These are phyloP conservation scores for Apolygus lucorum DNA, from an alignment of 1,140 invertebrate species.

Conservation along the genomic window DNA sequence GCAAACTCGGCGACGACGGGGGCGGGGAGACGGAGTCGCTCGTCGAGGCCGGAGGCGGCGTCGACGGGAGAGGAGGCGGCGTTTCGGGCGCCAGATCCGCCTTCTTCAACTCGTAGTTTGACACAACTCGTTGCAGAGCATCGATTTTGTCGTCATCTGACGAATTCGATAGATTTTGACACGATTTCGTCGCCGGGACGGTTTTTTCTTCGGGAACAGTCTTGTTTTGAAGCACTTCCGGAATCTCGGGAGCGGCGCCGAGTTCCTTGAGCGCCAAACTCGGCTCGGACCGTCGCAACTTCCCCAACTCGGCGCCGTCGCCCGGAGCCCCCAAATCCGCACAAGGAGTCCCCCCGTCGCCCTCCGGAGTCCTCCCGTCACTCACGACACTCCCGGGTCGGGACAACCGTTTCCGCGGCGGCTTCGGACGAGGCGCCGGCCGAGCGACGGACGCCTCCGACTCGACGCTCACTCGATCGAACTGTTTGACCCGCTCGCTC, in stretches of 20 bases:
- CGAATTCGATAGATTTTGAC: not conserved
- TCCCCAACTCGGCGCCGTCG: no score
- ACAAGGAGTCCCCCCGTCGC: no score
- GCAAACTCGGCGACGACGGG: not conserved
- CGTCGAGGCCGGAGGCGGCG: no score
- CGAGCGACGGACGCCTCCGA: not conserved
- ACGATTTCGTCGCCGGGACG: not conserved
- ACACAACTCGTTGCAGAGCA: not conserved
- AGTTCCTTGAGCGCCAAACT: not conserved
- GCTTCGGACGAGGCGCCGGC: not conserved
- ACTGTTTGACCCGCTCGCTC: not conserved
- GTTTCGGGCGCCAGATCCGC: not conserved
- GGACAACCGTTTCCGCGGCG: not conserved
- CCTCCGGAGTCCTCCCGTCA: no score
- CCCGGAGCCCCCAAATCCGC: no score
- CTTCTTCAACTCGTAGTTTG: not conserved
- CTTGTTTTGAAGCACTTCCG: not conserved
- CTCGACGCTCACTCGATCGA: not conserved
- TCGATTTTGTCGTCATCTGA: not conserved
- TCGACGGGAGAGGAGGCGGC: not conserved
- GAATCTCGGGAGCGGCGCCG: not conserved
- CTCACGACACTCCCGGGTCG: not conserved
- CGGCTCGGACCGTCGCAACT: not conserved
- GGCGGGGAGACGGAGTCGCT: not conserved
- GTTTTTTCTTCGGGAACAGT: not conserved